Conservation (phyloP, 2,888 invertebrate species). For the Hanleya hanleyi region DNA sequence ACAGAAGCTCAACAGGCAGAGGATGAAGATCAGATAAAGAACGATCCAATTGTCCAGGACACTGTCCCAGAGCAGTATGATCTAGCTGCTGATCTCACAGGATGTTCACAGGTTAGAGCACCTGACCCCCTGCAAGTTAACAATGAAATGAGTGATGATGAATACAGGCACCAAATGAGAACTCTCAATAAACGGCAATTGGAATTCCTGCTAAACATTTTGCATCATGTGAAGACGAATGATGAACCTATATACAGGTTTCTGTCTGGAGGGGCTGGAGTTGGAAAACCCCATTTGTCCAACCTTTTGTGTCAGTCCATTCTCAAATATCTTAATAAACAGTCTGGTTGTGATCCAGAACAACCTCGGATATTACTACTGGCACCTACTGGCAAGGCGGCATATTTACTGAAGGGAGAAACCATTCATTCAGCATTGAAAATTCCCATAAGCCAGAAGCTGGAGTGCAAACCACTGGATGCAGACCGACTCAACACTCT, state of each 20-base stretch:
- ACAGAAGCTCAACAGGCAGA: no score
- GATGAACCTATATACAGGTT: background rate
- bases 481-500: background rate
- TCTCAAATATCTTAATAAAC: background rate
- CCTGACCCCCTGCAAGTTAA: no score
- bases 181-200: no score
- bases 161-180: no score
- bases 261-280: constrained; percentile 10
- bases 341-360: background rate
- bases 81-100: no score
- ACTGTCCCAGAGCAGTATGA: no score
- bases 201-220: background rate
- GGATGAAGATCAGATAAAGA: no score
- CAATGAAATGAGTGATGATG: no score
- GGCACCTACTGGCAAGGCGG: constrained; percentile 14
- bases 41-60: no score
- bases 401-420: background rate
- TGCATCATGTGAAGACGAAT: background rate
- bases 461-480: background rate
- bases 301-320: background rate
- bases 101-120: no score
- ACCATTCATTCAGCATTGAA: constrained; percentile 9
- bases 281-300: background rate
- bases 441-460: background rate
- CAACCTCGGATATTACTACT: background rate